Evolutionary conservation across 2,888 invertebrate species (phyloP), one percentile per base, ranked within the genome.

Genomic region (Sussaba pulchella): DNA sequence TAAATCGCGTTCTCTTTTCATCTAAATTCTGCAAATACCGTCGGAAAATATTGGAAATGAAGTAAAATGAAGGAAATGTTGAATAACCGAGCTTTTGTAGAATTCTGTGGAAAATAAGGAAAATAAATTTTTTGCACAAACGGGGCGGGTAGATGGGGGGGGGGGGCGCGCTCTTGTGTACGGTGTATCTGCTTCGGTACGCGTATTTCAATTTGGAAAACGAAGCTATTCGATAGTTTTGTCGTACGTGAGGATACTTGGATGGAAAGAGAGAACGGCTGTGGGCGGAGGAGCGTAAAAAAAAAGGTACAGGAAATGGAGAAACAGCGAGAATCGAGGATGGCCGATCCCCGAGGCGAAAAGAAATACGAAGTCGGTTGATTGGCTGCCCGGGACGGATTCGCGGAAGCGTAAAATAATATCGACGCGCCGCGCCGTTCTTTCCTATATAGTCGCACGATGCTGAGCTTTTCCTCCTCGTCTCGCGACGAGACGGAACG

Each of bases 361-460:
- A 45, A 69, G 70, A 78, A 74, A 73, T 57, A 72, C 64, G 14
- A 64, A 57, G 64, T 67, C 26, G 75, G 70, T 75, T 81, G 84
- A 84, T 86, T 86, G 84, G 83, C 82, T 80, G 69, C 39, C 47
- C 47, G 67, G 24, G 78, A 70, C 81, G 84, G 84, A 83, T 84
- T 81, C 82, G 70, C 63, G 61, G 76, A 72, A 71, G 80, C 83
- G 81, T 81, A 75, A 83, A 84, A 87, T 84, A 87, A 84, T 86
- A 86, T 86, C 84, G 77, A 52, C 52, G 59, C 59, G 52, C 31
- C n/a, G 57, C 47, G 69, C 61, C 54, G 63, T 39, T 5, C 26
- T 24, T 36, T 54, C 54, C 54, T 41, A 14, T 41, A 14, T 19
- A 31, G 54, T 52, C 64, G 17, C 45, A 64, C 26, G 50, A 21